Percentiles rank a stretch among this genome's conserved stretches.
Conservation (phyloP, 2,888 invertebrate genomes). For the Physocephala rufipes region DNA sequence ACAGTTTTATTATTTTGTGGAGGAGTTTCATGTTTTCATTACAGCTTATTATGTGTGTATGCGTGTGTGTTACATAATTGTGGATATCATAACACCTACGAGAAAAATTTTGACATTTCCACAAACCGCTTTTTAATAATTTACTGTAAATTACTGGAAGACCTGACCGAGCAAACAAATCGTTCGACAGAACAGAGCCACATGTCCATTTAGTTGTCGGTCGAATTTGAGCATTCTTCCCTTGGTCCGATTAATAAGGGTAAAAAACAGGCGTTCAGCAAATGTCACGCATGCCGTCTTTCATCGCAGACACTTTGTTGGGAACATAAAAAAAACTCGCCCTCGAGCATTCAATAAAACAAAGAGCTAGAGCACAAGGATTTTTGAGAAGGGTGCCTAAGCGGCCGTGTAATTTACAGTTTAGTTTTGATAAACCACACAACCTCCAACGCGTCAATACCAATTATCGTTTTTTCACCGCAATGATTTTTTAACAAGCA, state of each 20-base stretch:
- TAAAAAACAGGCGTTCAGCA: slow-evolving; percentile 45
- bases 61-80: no score
- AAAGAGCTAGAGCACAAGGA: slow-evolving; percentile 26
- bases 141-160: slow-evolving; percentile 8
- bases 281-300: slow-evolving; percentile 52
- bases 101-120: slow-evolving; percentile 14
- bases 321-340: slow-evolving; percentile 36
- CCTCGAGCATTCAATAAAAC: slow-evolving; percentile 30
- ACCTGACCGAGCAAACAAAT: slow-evolving; percentile 46
- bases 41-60: no score
- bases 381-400: slow-evolving; percentile 56
- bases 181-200: no score
- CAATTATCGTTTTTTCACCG: slow-evolving; percentile 23
- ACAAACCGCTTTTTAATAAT: slow-evolving; percentile 9
- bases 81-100: no score
- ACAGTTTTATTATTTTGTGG: no score
- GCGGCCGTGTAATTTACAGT: slow-evolving; percentile 65
- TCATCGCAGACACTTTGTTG: background rate
- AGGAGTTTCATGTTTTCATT: no score
- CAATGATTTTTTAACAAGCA: slow-evolving; percentile 12
- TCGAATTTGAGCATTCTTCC: slow-evolving; percentile 37
- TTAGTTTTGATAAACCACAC: slow-evolving; percentile 57
- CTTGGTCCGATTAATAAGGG: slow-evolving; percentile 32
- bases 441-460: slow-evolving; percentile 45
- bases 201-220: slow-evolving; percentile 51